Evolutionary conservation across 2,113 vertebrate genomes (phyloP), one percentile per base, ranked within the genome.

Genomic region (Hemibagrus wyckioides): DNA sequence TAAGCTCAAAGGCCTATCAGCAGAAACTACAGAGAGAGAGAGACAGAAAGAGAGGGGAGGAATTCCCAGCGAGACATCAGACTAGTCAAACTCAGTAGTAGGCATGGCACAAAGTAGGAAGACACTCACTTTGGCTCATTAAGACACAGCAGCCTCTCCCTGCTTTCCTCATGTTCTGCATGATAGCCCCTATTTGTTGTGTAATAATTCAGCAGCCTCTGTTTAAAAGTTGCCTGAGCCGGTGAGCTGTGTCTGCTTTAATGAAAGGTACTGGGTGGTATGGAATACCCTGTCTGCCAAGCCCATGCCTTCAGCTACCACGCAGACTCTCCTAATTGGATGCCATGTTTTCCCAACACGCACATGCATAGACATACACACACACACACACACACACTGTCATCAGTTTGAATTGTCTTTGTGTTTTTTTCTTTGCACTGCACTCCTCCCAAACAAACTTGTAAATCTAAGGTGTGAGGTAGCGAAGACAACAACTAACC

Each of bases 131-230:
- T 95, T 96, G 95, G 95, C 96, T 97, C 96, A 96, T 98, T 98
- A 97, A 97, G 96, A 96, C 93, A 90, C 95, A 96, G 94, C 96
- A 96, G 95, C 94, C 94, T 95, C 93, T 94, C 57, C 15, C 33
- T 94, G 94, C 96, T 95, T 95, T 95, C 95, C 95, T 96, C 95
- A 92, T 96, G 96, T 96, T 96, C 96, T 96, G 96, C 96, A 95
- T 96, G 96, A 97, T 96, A 94, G 96, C 96, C 95, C 95, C 93
- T 97, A 96, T 97, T 97, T 97, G 96, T 97, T 97, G 96, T 96
- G 96, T 97, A 96, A 97, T 97, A 96, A 97, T 97, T 96, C 94
- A 96, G 96, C 95, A 94, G 93, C 91, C 95, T 96, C 96, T 95
- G 91, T 95, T 96, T 95, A 94, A 91, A 94, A 96, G 96, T 95